Base-by-base conservation (phyloP, 2,113 vertebrate species). In the Phoenicopterus ruber region DNA sequence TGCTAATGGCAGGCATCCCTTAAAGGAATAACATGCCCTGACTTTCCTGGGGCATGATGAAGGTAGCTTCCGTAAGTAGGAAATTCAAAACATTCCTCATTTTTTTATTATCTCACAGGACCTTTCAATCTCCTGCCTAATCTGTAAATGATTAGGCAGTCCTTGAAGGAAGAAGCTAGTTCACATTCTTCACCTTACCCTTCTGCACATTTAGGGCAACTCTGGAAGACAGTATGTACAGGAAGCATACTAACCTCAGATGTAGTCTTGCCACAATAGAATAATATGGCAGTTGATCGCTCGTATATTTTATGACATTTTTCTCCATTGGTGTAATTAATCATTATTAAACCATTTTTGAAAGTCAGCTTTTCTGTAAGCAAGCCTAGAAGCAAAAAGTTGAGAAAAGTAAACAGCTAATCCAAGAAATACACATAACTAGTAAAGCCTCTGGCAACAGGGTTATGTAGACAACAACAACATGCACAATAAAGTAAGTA, bases 251-350 rank as follows among this genome's bases (percentile, higher is more conserved):
- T 97, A 92, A 99, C 99, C 87, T 98, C 97, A 72, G 97, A 95
- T 28, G 92, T 96, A 94, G 97, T 97, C 31, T 98, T 98, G 97
- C 99, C 98, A 73, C 99, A 99, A 74, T 98, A 98, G 97, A 99
- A 99, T 34, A 99, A 96, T 94, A 99, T 98, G 85, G 98, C 98
- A 1, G 99, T 99, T 22, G 99, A 99, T 32, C 99, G 98, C 7
- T 98, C 65, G 16, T 99, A 99, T 47, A 99, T 97, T 57, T 97
- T 98, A 80, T 99, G 99, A 92, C 99, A 99, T 15, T 42, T 94
- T 16, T 99, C 99, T 29, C 99, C 99, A 3, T 36, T 96, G 0
- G 99, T 99, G 93, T 99, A 99, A 97, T 99, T 99, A 86, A 99
- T 98, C 97, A 99, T 99, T 78, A 99, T 98, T 79, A 99, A 95